Evolutionary conservation across 2,797 vertebrate species (phyloP), one percentile per base, ranked within the genome.

Genomic region (Rhynchonycteris naso): DNA sequence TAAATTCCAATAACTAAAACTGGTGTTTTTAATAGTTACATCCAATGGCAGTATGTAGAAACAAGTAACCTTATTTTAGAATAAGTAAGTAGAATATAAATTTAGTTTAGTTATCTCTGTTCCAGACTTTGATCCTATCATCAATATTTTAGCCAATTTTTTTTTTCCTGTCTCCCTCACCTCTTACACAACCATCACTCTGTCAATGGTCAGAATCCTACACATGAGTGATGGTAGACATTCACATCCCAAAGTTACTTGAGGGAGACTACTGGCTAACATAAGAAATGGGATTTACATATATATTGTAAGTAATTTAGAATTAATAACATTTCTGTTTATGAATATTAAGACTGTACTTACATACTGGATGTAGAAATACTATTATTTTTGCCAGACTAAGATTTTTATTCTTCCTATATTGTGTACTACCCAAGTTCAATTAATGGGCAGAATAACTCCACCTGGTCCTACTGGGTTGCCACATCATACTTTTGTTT

Each of bases 1-100:
- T 93, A 87, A 43, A 38, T 47, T 72, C 22, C 59, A 79, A 5
- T 43, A 72, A 75, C 72, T 92, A 66, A 96, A 88, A 94, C 5
- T 69, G 8, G 69, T 69, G 19, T 38, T 38, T 94, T 52, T 28
- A 76, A 58, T n/a, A 72, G 30, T 21, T 72, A 18, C 13, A 76
- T 24, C 10, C 7, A 82, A 33, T 24, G 85, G 50, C 15, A 63
- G 3, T 19, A 43, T n/a, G 1, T 33, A 78, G 38, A 94, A 87
- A 43, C 24, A 72, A 91, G 26, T 71, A 68, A 63, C 68, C 18
- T 79, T 69, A 52, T 76, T 78, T 97, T 63, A 80, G 75, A 87
- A 74, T 16, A 15, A 80, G 18, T 52, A 52, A 95, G 30, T 52
- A 68, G 10, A 79, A 33, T 56, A 58, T n/a, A 5, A 80, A 81